Evolutionary conservation across 2,888 invertebrate species (phyloP).

Genomic region (Cryptocheilus praepositus): DNA sequence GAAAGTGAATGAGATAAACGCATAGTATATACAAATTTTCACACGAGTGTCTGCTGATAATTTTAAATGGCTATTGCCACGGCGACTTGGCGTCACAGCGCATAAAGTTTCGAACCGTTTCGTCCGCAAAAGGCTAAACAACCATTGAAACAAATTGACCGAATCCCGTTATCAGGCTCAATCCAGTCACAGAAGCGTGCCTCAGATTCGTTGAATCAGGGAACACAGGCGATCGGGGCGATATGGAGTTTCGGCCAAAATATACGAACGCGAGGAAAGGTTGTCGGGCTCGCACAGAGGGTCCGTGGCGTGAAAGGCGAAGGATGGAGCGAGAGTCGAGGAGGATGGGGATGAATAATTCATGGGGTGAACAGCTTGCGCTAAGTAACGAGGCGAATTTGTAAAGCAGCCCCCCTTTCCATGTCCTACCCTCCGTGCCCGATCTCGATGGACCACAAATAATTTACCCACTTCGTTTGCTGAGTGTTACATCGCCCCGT

Average conservation of each 20-base stretch:
- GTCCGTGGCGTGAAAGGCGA: not conserved
- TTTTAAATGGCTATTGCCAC: no score
- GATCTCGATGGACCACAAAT: slow-evolving; percentile 45
- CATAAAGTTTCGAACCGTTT: no score
- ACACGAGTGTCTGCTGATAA: no score
- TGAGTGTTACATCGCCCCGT: no score
- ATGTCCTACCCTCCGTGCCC: slow-evolving; percentile 3
- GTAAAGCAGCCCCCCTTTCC: slow-evolving; percentile 44
- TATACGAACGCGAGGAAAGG: slow-evolving; percentile 40
- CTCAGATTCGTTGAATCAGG: no score
- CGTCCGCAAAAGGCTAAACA: no score
- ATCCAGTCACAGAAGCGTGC: no score
- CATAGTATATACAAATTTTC: no score
- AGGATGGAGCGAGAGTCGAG: slow-evolving; percentile 4
- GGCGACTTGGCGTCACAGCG: no score
- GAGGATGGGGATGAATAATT: slow-evolving; percentile 51
- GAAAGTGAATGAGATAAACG: no score
- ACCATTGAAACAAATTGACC: no score
- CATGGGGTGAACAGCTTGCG: slow-evolving; percentile 46
- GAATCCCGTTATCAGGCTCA: no score
- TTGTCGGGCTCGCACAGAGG: slow-evolving; percentile 30
- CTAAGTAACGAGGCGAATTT: slow-evolving; percentile 57
- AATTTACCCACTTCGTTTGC: slow-evolving; percentile 37
- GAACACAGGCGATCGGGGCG: not conserved
- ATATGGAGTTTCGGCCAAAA: not conserved